Base-by-base conservation (phyloP, 2,888 invertebrate species). In the Leptinotarsa rubiginosa region DNA sequence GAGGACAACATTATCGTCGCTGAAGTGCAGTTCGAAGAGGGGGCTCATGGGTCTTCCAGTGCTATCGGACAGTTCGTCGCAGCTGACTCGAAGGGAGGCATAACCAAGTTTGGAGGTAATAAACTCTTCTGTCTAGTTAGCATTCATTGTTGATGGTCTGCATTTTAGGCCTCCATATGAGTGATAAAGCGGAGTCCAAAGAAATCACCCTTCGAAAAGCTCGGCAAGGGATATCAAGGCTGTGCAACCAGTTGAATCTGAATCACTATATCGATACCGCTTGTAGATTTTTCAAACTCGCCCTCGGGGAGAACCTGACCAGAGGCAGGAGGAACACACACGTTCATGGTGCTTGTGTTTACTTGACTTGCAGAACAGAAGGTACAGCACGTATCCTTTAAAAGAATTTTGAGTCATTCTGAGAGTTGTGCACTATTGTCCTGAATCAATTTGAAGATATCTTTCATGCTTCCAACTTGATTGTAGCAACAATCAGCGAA, bases 1-100 rank as follows among this genome's bases (percentile, higher is more conserved):
- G 98, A 99, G 87, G 97, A 98, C 85, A 97, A 96, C 83, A 94
- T 97, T 71, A 99, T 99, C 85, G 98, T 99, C 31, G 95, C 97
- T 2, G 98, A 99, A 87, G 94, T 98, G 31, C 96, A 97, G 87
- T 99, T 98, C 85, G 96, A 97, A 87, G 99, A 99, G 87, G 94
- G 94, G 85, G 93, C 95, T 12, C 94, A 94, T 85, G 98, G 98
- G 41, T 95, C 94, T 13, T 92, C 93, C 67, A 93, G 94, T 75
- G 96, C 97, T 18, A 92, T 98, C 78, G 98, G 98, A 47, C 97
- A 97, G 86, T 98, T 97, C 89, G 97, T 97, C 0, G 94, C 96
- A 4, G 93, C 93, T 3, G 97, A 97, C 82, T 95, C 96, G 77
- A 93, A 94, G 85, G 95, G 96, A 70, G 95, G 95, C 93, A 93